Conservation (phyloP, 2,113 vertebrate species). For the Dryoscopus gambensis region DNA sequence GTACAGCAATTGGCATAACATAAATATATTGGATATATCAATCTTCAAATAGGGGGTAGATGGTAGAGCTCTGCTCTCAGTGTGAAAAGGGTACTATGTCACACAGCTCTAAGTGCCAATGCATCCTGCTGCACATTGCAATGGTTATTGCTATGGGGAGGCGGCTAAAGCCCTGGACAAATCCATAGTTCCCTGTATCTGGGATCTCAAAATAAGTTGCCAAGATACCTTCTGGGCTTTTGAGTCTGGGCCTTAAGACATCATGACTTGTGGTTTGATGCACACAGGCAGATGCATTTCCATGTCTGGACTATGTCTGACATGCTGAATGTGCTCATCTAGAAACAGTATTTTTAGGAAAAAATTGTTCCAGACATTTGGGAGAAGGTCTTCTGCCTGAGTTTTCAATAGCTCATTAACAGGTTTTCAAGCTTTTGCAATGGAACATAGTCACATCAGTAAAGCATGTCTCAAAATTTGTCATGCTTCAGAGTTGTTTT, state of each 20-base stretch:
- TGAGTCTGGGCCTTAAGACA: background rate
- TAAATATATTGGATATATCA: background rate
- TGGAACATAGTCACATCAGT: background rate
- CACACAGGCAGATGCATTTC: background rate
- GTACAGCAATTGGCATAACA: background rate
- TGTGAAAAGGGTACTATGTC: background rate
- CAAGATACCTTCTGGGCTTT: background rate
- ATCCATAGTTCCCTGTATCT: background rate
- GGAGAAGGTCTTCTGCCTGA: background rate
- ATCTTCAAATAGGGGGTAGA: fast-evolving
- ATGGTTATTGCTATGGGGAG: background rate
- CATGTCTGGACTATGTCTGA: background rate
- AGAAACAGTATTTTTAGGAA: background rate
- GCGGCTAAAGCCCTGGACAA: background rate
- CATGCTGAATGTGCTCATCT: background rate
- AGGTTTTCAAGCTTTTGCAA: background rate
- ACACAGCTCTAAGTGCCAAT: background rate
- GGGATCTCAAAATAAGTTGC: background rate
- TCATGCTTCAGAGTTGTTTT: background rate
- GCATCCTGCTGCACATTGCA: background rate
- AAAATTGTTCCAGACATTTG: background rate
- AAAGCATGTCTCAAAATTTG: background rate
- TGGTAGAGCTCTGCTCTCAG: background rate
- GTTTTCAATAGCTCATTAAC: background rate
- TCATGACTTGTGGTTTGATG: background rate